phyloP scores from a whole-genome alignment of 1,140 invertebrate species.

The Plectrocnemia conspersa region DNA sequence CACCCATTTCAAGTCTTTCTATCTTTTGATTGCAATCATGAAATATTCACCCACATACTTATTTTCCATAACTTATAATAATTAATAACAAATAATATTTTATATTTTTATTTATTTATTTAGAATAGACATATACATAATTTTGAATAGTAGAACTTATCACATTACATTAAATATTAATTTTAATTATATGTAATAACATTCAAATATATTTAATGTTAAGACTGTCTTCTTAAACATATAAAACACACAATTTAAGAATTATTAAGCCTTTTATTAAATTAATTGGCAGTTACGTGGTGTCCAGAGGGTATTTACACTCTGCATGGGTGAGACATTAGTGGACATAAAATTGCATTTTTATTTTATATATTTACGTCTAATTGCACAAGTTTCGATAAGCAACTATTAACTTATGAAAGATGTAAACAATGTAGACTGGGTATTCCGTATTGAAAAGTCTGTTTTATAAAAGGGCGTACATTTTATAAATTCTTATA shows the following conservation, averaged over 20 bases:
- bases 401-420: no score
- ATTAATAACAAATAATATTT: neutral
- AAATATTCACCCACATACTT: no score
- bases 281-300: constrained; percentile 24
- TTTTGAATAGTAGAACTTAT: constrained; percentile 7
- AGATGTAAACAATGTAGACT: no score
- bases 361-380: no score
- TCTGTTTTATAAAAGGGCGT: no score
- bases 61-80: no score
- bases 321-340: no score
- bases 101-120: constrained; percentile 2
- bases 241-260: constrained; percentile 20
- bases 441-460: no score
- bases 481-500: neutral
- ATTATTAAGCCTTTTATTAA: constrained; percentile 14
- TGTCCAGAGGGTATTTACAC: no score
- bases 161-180: constrained; percentile 20
- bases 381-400: constrained; percentile 17
- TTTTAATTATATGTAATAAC: constrained; percentile 16
- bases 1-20: no score
- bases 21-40: no score
- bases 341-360: no score
- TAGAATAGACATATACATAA: constrained; percentile 16
- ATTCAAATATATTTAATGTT: constrained; percentile 10
- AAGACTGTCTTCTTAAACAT: constrained; percentile 7